Evolutionary conservation across 2,113 vertebrate genomes (phyloP).

Genomic region (Gymnorhina tibicen): DNA sequence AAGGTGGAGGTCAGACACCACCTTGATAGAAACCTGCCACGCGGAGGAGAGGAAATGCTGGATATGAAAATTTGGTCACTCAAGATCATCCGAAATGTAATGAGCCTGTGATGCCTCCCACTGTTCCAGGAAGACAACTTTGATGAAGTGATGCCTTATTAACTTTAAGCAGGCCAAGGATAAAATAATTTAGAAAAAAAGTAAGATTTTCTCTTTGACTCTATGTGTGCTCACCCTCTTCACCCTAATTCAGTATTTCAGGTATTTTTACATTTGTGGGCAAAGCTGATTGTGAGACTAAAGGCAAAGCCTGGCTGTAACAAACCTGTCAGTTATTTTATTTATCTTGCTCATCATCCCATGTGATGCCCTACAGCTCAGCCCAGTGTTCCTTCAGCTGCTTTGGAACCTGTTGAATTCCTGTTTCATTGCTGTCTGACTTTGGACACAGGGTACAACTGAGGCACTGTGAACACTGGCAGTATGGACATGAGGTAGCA

Average conservation of each 20-base stretch:
- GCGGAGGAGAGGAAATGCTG: not conserved
- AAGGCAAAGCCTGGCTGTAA: not conserved
- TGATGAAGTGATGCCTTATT: not conserved
- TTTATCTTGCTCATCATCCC: not conserved
- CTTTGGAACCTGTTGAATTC: not conserved
- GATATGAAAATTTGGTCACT: not conserved
- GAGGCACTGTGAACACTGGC: not conserved
- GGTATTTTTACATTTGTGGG: not conserved
- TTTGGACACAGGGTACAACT: not conserved
- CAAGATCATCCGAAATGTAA: not conserved
- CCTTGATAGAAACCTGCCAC: not conserved
- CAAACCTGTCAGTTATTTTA: not conserved
- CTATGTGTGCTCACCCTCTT: not conserved
- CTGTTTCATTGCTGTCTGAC: not conserved
- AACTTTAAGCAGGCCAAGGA: not conserved
- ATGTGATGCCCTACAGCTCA: not conserved
- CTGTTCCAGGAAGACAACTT: not conserved
- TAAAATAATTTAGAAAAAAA: not conserved
- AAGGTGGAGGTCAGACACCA: not conserved
- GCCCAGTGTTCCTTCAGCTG: fast-evolving
- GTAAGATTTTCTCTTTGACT: not conserved
- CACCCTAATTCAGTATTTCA: not conserved
- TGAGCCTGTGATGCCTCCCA: not conserved
- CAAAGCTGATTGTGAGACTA: not conserved
- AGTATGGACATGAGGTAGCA: not conserved